Evolutionary conservation across 2,888 invertebrate genomes (phyloP).

Genomic region (Drosophila pseudotakahashii): DNA sequence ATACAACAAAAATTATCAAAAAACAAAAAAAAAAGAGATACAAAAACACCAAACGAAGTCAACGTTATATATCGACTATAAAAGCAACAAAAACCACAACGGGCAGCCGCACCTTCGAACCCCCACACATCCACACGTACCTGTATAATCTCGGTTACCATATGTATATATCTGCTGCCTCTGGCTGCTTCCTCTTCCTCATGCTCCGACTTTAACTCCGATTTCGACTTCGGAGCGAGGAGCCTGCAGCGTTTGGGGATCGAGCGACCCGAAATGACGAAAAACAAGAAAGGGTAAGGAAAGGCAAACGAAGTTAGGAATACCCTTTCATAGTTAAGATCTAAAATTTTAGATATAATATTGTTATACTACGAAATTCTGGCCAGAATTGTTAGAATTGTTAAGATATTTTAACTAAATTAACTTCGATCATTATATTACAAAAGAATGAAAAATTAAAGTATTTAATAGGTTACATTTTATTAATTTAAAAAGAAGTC

Average conservation of each 20-base stretch:
- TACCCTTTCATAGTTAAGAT: not conserved
- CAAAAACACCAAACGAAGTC: conserved; percentile 57
- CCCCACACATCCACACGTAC: conserved; percentile 37
- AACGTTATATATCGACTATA: conserved; percentile 65
- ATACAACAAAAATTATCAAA: conserved; percentile 39
- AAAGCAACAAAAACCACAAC: conserved; percentile 51
- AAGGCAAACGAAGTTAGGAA: not conserved
- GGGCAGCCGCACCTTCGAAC: conserved; percentile 70
- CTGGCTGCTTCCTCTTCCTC: conserved; percentile 57
- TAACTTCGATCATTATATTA: too few relatives aligned
- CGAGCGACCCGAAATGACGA: conserved; percentile 39
- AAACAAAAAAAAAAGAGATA: conserved; percentile 20
- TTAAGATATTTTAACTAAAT: too few relatives aligned
- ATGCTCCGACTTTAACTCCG: conserved; percentile 22
- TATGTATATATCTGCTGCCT: conserved; percentile 36
- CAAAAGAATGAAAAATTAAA: too few relatives aligned
- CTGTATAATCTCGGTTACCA: conserved; percentile 47
- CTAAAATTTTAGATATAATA: too few relatives aligned
- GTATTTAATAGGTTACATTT: too few relatives aligned
- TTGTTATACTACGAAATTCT: too few relatives aligned
- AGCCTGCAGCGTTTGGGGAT: conserved; percentile 46
- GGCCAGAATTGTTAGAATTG: too few relatives aligned
- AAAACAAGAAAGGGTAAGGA: not conserved
- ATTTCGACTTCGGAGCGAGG: conserved; percentile 13
- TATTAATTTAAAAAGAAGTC: too few relatives aligned